Evolutionary conservation across 2,113 vertebrate species (phyloP).

Genomic region (Brevimyrus niger): DNA sequence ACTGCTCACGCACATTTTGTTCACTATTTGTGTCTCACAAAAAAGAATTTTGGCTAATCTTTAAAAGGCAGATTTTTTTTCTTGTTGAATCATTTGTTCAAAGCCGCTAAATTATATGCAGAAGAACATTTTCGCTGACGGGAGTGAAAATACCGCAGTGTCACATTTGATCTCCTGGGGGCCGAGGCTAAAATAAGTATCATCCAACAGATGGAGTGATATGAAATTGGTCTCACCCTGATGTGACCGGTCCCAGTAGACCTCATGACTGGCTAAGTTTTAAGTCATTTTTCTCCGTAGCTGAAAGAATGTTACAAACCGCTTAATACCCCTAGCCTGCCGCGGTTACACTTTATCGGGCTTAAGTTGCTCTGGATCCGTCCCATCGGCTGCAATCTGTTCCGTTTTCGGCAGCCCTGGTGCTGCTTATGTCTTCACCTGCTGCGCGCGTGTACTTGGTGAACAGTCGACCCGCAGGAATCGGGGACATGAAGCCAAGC

Average conservation of each 20-base stretch:
- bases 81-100: neutral
- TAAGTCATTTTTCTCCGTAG: neutral
- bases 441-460: neutral
- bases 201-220: neutral
- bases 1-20: neutral
- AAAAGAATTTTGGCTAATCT: neutral
- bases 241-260: neutral
- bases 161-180: conserved; percentile 4
- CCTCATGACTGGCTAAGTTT: neutral
- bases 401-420: neutral
- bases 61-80: neutral
- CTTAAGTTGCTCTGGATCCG: neutral
- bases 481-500: neutral
- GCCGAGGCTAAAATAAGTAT: neutral
- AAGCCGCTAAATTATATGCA: neutral
- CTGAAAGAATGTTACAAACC: neutral
- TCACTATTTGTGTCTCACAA: neutral
- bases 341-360: neutral
- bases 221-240: conserved; percentile 1
- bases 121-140: neutral
- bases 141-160: neutral
- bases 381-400: neutral
- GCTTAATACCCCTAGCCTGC: neutral
- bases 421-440: neutral
- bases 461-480: neutral